A percentile compares a stretch with the other conserved stretches of the same genome.
Conservation (phyloP, 2,888 invertebrate genomes). For the Seira musarum region DNA sequence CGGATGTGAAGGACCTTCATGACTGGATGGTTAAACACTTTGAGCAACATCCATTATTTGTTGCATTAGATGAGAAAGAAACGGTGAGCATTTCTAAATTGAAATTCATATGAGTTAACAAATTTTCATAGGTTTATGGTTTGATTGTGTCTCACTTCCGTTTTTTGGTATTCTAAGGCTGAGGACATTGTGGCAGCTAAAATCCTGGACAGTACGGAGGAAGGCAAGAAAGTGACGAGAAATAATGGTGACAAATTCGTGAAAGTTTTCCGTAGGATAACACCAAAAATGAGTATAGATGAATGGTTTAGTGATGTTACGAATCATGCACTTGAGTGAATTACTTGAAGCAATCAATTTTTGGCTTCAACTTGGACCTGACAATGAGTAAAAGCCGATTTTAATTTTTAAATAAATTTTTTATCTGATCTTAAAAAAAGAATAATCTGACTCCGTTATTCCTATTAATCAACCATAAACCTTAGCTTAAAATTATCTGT, state of each 20-base stretch:
- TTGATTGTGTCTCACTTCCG: no score
- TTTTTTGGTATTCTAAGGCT: no score
- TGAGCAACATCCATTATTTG: slow-evolving; percentile 90
- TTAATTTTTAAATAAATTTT: no score
- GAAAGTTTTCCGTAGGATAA: slow-evolving; percentile 86
- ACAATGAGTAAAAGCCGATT: no score
- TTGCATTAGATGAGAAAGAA: slow-evolving; percentile 81
- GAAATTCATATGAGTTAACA: no score
- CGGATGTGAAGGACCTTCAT: slow-evolving; percentile 97
- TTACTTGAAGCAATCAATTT: no score
- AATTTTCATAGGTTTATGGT: no score
- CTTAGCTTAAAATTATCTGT: no score
- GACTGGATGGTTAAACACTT: slow-evolving; percentile 98
- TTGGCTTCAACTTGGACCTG: no score
- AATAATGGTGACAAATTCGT: slow-evolving; percentile 95
- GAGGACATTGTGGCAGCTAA: slow-evolving; percentile 90
- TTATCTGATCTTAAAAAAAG: no score
- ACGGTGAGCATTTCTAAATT: slow-evolving; percentile 76
- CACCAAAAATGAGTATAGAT: slow-evolving; percentile 24
- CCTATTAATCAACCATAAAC: no score
- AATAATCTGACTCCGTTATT: no score
- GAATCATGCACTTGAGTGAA: not conserved
- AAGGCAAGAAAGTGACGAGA: slow-evolving; percentile 97
- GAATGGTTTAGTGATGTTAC: slow-evolving; percentile 29
- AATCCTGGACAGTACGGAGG: slow-evolving; percentile 94